phyloP scores from a whole-genome alignment of 2,888 invertebrate species.

The Hirudinaria manillensis region DNA sequence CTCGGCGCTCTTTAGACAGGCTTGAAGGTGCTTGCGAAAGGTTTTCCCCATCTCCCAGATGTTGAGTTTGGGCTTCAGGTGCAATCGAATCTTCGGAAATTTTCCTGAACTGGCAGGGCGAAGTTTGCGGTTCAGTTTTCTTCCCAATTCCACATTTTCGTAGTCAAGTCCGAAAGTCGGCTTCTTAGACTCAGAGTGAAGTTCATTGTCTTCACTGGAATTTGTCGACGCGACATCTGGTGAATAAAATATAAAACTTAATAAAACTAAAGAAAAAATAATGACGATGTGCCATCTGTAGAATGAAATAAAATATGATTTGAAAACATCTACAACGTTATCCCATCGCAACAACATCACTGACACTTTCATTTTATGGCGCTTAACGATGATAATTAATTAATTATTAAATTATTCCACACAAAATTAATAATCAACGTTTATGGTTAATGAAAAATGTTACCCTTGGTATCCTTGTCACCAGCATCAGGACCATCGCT shows the following conservation, averaged over 20 bases:
- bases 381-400: too few relatives aligned
- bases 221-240: neutral
- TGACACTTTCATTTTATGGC: too few relatives aligned
- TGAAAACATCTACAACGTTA: too few relatives aligned
- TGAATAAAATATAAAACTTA: neutral
- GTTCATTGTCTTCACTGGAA: neutral
- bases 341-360: too few relatives aligned
- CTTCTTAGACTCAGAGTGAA: too few relatives aligned
- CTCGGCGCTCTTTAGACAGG: neutral
- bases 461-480: neutral
- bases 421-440: too few relatives aligned
- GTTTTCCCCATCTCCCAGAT: slow-evolving; percentile 1
- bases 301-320: neutral
- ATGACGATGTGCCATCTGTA: neutral
- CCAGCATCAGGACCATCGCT: neutral
- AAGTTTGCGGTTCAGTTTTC: slow-evolving; percentile 1
- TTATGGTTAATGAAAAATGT: too few relatives aligned
- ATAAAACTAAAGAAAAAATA: too few relatives aligned
- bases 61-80: slow-evolving; percentile 2
- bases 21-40: neutral
- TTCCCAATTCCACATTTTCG: neutral
- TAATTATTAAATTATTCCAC: too few relatives aligned
- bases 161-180: neutral
- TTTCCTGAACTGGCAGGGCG: neutral
- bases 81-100: neutral